A percentile compares a stretch with the other conserved stretches of the same genome.
These are phyloP conservation scores for Nomada fabriciana DNA, from an alignment of 2,888 invertebrate genomes.

Conservation along the genomic window DNA sequence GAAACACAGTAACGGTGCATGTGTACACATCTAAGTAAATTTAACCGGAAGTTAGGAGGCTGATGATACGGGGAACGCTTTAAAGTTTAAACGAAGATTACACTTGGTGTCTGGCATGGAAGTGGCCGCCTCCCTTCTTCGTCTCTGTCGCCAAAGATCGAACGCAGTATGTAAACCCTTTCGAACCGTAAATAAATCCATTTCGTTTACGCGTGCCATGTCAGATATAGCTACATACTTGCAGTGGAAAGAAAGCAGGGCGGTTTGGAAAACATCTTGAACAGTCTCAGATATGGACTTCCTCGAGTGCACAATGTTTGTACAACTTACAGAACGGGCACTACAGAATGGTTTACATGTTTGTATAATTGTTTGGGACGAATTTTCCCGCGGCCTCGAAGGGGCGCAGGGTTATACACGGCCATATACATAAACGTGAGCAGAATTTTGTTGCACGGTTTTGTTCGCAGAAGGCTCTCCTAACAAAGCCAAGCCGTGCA, in stretches of 20 bases:
- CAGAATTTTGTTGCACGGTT: conserved; percentile 36
- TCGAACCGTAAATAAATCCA: conserved; percentile 66
- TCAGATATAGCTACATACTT: conserved; percentile 53
- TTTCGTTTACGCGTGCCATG: conserved; percentile 52
- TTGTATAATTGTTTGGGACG: not conserved
- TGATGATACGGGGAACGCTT: conserved; percentile 51
- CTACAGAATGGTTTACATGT: not conserved
- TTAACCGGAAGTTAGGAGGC: conserved; percentile 59
- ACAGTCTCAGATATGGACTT: conserved; percentile 30
- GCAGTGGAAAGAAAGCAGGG: conserved; percentile 53
- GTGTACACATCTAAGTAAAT: conserved; percentile 46
- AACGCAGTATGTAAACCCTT: conserved; percentile 59
- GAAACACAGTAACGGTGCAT: not conserved
- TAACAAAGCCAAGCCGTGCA: conserved; percentile 48
- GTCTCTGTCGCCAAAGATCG: conserved; percentile 60
- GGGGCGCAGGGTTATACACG: not conserved
- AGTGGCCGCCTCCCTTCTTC: conserved; percentile 46
- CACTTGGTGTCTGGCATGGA: conserved; percentile 49
- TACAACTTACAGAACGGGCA: not conserved
- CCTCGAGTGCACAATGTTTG: conserved; percentile 1
- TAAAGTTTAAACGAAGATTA: conserved; percentile 46
- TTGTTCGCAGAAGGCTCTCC: conserved; percentile 24
- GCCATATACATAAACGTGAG: not conserved
- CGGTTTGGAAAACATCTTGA: conserved; percentile 50
- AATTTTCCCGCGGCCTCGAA: not conserved